Percentiles rank a stretch among this genome's conserved stretches.
These are phyloP conservation scores for Thecocarcelia acutangulata DNA, from an alignment of 2,888 invertebrate species.

Conservation along the genomic window DNA sequence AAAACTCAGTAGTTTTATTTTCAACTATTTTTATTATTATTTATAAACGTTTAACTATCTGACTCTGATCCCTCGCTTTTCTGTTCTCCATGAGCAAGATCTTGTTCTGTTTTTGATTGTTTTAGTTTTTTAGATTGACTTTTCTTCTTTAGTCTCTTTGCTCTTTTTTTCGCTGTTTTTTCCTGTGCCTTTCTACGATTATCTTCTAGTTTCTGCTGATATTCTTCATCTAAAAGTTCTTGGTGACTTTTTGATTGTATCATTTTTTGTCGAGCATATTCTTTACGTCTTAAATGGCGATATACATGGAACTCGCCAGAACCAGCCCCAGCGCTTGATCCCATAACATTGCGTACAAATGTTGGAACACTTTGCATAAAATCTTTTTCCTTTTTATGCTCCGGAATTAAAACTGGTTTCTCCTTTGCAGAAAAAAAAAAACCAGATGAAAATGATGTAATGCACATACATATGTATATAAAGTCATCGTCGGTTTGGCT, in stretches of 20 bases:
- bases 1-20: too few relatives aligned
- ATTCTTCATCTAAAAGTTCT: slow-evolving; percentile 93
- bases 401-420: slow-evolving; percentile 94
- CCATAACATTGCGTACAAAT: slow-evolving; percentile 99
- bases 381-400: slow-evolving; percentile 88
- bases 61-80: slow-evolving; percentile 4
- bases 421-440: slow-evolving; percentile 85
- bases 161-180: slow-evolving; percentile 94
- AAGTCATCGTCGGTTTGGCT: too few relatives aligned
- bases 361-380: slow-evolving; percentile 85
- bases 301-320: slow-evolving; percentile 99
- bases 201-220: slow-evolving; percentile 89
- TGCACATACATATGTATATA: too few relatives aligned
- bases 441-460: background rate
- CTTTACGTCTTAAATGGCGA: slow-evolving; percentile 95
- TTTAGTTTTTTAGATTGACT: slow-evolving; percentile 78
- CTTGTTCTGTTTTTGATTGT: background rate
- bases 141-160: slow-evolving; percentile 92
- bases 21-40: too few relatives aligned
- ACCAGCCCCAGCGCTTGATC: slow-evolving; percentile 99
- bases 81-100: slow-evolving; percentile 5
- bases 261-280: slow-evolving; percentile 96
- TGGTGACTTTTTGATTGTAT: slow-evolving; percentile 92
- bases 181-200: slow-evolving; percentile 87
- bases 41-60: background rate